phyloP scores from a whole-genome alignment of 2,888 invertebrate genomes.

The Horisme vitalbata region DNA sequence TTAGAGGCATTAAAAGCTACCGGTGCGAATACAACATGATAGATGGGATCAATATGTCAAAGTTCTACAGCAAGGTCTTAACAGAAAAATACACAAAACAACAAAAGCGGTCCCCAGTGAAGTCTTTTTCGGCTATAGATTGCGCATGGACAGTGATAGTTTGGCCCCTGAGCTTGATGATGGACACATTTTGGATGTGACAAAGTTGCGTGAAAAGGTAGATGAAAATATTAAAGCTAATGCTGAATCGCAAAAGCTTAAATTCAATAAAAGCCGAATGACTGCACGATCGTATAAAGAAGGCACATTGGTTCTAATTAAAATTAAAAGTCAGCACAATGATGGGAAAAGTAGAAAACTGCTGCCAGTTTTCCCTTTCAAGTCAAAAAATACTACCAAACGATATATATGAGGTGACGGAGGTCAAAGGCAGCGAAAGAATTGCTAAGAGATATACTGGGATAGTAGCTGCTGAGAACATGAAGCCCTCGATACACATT shows the following conservation, averaged over 20 bases:
- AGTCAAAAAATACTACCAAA: constrained; percentile 11
- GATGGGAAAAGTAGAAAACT: constrained; percentile 25
- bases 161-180: constrained; percentile 2
- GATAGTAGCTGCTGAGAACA: constrained; percentile 19
- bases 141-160: constrained; percentile 21
- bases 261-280: constrained; percentile 8
- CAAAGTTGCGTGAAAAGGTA: constrained; percentile 7
- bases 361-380: constrained; percentile 25
- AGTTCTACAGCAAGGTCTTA: constrained; percentile 40
- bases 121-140: constrained; percentile 34
- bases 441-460: constrained; percentile 17
- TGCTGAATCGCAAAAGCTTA: constrained; percentile 7
- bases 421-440: constrained; percentile 15
- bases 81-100: constrained; percentile 37
- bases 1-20: constrained; percentile 36
- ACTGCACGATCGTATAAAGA: constrained; percentile 10
- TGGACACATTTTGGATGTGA: constrained; percentile 5
- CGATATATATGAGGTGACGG: constrained; percentile 13
- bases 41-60: constrained; percentile 40
- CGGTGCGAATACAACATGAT: constrained; percentile 32
- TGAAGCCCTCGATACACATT: constrained; percentile 27
- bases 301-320: constrained; percentile 25
- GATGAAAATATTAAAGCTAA: constrained; percentile 2
- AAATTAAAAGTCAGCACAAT: constrained; percentile 27
- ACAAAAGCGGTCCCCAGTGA: constrained; percentile 37